phyloP scores from a whole-genome alignment of 2,113 vertebrate species.

The Esox niger region DNA sequence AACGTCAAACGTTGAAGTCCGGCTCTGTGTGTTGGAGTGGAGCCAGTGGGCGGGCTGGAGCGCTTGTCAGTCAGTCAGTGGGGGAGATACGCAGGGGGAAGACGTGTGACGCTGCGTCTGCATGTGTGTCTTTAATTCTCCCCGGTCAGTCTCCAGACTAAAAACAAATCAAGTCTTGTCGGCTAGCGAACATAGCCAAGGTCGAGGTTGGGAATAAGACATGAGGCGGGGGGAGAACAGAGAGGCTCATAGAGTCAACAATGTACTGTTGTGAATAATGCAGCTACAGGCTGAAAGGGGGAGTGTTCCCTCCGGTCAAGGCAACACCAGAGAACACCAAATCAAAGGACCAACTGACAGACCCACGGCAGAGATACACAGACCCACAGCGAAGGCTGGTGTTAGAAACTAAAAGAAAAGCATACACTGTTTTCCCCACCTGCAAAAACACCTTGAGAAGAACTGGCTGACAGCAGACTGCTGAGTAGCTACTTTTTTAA shows the following conservation, averaged over 20 bases:
- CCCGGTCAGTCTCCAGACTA: not conserved
- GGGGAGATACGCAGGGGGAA: not conserved
- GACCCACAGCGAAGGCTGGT: constrained; percentile 17
- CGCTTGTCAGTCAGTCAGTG: constrained; percentile 4
- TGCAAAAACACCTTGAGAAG: constrained; percentile 15
- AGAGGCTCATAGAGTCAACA: constrained; percentile 5
- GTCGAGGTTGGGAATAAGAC: not conserved
- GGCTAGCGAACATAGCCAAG: not conserved
- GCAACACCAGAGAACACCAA: constrained; percentile 1
- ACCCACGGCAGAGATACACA: not conserved
- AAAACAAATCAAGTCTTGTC: constrained; percentile 27
- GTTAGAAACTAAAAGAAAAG: constrained; percentile 13
- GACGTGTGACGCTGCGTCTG: not conserved
- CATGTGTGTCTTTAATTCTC: constrained; percentile 9
- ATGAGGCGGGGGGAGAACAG: not conserved
- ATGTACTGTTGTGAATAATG: constrained; percentile 20
- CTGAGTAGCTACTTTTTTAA: constrained; percentile 23
- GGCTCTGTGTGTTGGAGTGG: constrained; percentile 30
- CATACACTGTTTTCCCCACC: constrained; percentile 13
- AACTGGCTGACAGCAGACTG: constrained; percentile 11
- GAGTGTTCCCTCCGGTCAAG: constrained; percentile 2
- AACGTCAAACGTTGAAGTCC: constrained; percentile 39
- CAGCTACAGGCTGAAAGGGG: not conserved
- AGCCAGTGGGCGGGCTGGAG: constrained; percentile 22
- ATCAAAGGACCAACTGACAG: not conserved